Base-by-base conservation (phyloP, 2,113 vertebrate genomes). In the Lucifuga dentata region DNA sequence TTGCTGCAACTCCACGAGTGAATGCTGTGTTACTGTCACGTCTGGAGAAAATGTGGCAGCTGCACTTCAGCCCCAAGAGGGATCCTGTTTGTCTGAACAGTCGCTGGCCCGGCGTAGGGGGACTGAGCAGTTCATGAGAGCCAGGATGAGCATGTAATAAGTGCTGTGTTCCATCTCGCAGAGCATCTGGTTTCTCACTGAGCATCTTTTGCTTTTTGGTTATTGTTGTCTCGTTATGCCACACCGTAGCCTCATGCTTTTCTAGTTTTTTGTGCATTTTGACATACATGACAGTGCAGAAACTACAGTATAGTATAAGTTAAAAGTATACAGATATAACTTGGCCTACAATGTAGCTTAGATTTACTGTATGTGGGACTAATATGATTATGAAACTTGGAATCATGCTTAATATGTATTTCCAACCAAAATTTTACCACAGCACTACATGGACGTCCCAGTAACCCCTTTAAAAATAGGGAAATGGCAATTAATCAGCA, bases 181-280 rank as follows among this genome's bases (percentile, higher is more conserved):
- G 88, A 86, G 90, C 13, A 93, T 92, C 84, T 95, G 89, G 0
- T 92, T 93, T 35, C 90, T 89, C 38, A 92, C 93, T 49, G 67
- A 35, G 39, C 87, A 84, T 21, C 61, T 90, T 91, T 38, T 35
- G 74, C 57, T 95, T 92, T 86, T 10, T 73, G 46, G 57, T 75
- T 87, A 63, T 83, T 92, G 75, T 58, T 81, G 49, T 91, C 76
- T 93, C 94, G 95, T 76, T 92, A 92, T 0, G 6, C 49, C 78
- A 78, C 0, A 20, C 57, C 83, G 80, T 83, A 80, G 48, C 84
- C 77, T 21, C 17, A 65, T 58, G 36, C 35, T 81, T 85, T 5
- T 91, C 92, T 0, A 86, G 91, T 68, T 94, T 94, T 5, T 15
- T 38, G 32, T 56, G 52, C 24, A 33, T 53, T 21, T 36, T 39